A percentile compares a stretch with the other conserved stretches of the same genome.
phyloP scores from a whole-genome alignment of 1,140 invertebrate species.

The Drosophila leontia region DNA sequence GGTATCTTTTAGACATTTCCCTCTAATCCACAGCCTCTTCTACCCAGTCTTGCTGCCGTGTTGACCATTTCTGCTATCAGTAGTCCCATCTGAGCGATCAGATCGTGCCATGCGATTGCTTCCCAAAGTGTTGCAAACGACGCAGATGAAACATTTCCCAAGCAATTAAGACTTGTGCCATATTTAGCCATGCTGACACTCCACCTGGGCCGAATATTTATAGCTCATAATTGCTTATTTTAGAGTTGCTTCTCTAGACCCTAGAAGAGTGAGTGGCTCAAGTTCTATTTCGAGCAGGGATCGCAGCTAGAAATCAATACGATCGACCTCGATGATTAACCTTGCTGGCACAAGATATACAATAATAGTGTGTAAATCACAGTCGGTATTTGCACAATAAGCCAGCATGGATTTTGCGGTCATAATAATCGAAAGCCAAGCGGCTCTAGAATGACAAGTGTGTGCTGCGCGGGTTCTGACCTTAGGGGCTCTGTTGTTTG shows the following conservation, averaged over 20 bases:
- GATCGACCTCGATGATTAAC: constrained; percentile 30
- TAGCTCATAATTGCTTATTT: constrained; percentile 77
- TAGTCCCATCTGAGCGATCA: constrained; percentile 44
- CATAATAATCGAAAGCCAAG: constrained; percentile 54
- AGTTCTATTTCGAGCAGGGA: constrained; percentile 35
- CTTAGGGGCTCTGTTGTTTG: constrained; percentile 56
- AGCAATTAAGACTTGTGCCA: constrained; percentile 64
- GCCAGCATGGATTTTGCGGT: constrained; percentile 62
- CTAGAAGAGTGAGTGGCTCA: constrained; percentile 3
- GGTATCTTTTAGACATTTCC: not conserved
- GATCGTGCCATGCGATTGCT: constrained; percentile 41
- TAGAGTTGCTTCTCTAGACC: constrained; percentile 48
- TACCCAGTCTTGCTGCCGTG: constrained; percentile 12
- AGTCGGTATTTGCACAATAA: constrained; percentile 65
- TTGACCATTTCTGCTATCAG: constrained; percentile 50
- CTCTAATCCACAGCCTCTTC: not conserved
- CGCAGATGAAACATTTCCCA: constrained; percentile 62
- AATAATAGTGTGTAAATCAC: constrained; percentile 46
- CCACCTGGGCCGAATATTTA: constrained; percentile 46
- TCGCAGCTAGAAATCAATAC: constrained; percentile 24
- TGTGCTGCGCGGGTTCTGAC: constrained; percentile 52
- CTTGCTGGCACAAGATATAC: constrained; percentile 31
- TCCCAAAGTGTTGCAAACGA: constrained; percentile 65
- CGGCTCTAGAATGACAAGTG: constrained; percentile 55
- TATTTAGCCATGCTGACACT: constrained; percentile 48